Evolutionary conservation across 2,113 vertebrate genomes (phyloP).

Genomic region (Hippocampus barbouri): DNA sequence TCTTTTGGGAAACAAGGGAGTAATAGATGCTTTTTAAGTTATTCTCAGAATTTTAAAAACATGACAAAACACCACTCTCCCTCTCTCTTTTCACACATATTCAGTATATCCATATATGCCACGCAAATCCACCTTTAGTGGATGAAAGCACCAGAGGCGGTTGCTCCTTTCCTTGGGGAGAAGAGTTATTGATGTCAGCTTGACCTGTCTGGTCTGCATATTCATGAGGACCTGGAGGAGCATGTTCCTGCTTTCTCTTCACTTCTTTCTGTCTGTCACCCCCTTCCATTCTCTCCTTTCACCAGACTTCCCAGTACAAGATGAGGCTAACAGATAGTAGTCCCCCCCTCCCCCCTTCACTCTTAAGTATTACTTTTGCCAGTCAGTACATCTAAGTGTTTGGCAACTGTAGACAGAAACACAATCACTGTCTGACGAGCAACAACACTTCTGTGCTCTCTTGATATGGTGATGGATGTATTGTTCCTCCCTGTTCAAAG

Average conservation of each 20-base stretch:
- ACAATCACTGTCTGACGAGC: conserved; percentile 49
- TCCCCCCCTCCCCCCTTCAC: conserved; percentile 5
- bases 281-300: neutral
- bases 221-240: conserved; percentile 59
- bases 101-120: conserved; percentile 20
- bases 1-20: conserved; percentile 10
- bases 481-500: conserved; percentile 5
- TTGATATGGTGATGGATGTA: conserved; percentile 23
- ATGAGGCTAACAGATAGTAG: conserved; percentile 56
- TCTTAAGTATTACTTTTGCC: conserved; percentile 43
- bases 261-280: conserved; percentile 24
- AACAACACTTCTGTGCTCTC: conserved; percentile 30
- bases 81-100: conserved; percentile 4
- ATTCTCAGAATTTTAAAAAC: conserved; percentile 51
- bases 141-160: conserved; percentile 45
- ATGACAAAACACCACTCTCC: neutral
- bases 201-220: conserved; percentile 67
- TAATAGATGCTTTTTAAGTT: conserved; percentile 11
- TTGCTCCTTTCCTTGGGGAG: conserved; percentile 29
- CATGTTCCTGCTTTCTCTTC: conserved; percentile 40
- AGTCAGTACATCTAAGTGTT: conserved; percentile 52
- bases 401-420: conserved; percentile 44
- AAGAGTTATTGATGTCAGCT: conserved; percentile 59
- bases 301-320: conserved; percentile 55
- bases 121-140: conserved; percentile 54